These are phyloP conservation scores for Tolypeutes matacus DNA, from an alignment of 2,797 vertebrate species.

Conservation along the genomic window DNA sequence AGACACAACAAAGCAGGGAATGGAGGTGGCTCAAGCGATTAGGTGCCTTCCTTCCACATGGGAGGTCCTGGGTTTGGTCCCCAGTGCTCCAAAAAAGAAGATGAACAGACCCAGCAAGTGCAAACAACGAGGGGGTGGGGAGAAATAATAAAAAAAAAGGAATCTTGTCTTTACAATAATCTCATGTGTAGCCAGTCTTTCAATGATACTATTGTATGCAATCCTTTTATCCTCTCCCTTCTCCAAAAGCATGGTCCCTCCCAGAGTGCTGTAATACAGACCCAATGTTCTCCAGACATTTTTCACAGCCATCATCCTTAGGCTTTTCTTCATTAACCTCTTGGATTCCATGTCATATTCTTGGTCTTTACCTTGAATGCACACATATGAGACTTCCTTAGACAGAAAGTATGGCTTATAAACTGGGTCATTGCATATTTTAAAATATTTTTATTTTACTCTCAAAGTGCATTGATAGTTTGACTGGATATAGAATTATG, in stretches of 20 bases:
- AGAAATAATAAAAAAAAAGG: background rate
- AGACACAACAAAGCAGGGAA: no score
- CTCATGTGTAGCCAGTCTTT: background rate
- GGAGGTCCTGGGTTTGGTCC: no score
- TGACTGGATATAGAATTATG: conserved; percentile 17
- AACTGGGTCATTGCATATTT: background rate
- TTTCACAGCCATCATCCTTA: no score
- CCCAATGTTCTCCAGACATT: background rate
- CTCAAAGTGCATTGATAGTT: background rate
- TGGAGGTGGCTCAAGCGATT: no score
- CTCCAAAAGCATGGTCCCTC: background rate
- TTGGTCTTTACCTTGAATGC: background rate
- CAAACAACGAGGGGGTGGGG: no score
- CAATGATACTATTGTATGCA: background rate
- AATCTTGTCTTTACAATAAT: background rate
- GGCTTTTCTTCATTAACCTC: background rate
- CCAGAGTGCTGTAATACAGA: background rate
- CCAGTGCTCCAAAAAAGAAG: no score
- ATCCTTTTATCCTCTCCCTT: background rate
- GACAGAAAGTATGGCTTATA: background rate
- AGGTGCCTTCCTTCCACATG: no score
- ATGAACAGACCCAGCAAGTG: no score
- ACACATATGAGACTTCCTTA: background rate
- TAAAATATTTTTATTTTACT: conserved; percentile 61
- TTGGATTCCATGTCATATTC: background rate